A percentile compares a stretch with the other conserved stretches of the same genome.
Evolutionary conservation across 2,797 vertebrate species (phyloP).

Genomic region (Enteromius treurensis): DNA sequence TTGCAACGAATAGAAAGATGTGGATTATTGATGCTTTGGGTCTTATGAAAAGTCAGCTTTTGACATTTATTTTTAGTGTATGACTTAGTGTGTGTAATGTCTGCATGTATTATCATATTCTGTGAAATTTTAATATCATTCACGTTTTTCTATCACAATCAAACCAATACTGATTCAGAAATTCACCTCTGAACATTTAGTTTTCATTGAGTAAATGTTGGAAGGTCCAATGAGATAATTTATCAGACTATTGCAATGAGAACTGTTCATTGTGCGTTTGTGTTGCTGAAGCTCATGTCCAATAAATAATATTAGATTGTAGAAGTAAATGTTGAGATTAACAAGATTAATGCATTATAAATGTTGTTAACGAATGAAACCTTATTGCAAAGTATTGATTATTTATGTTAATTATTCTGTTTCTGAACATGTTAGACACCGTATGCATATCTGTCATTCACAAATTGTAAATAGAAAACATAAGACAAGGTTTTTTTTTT

Average conservation of each 20-base stretch:
- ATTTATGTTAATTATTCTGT: not conserved
- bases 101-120: not conserved
- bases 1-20: not conserved
- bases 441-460: not conserved
- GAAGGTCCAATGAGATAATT: not conserved
- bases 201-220: not conserved
- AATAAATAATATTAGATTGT: not conserved
- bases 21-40: not conserved
- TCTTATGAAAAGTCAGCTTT: not conserved
- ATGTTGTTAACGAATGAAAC: not conserved
- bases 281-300: not conserved
- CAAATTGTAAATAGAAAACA: slow-evolving; percentile 3
- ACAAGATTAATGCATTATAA: not conserved
- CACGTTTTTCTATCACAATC: not conserved
- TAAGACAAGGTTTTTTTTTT: not conserved
- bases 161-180: not conserved
- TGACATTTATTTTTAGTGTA: not conserved
- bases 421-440: not conserved
- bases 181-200: not conserved
- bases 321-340: slow-evolving; percentile 1
- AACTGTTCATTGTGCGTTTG: not conserved
- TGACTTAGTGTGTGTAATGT: not conserved
- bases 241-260: not conserved
- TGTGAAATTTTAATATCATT: not conserved
- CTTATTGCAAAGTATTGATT: not conserved